A percentile compares a stretch with the other conserved stretches of the same genome.
phyloP scores from a whole-genome alignment of 2,888 invertebrate species.

The Rhopalosiphum nymphaeae region DNA sequence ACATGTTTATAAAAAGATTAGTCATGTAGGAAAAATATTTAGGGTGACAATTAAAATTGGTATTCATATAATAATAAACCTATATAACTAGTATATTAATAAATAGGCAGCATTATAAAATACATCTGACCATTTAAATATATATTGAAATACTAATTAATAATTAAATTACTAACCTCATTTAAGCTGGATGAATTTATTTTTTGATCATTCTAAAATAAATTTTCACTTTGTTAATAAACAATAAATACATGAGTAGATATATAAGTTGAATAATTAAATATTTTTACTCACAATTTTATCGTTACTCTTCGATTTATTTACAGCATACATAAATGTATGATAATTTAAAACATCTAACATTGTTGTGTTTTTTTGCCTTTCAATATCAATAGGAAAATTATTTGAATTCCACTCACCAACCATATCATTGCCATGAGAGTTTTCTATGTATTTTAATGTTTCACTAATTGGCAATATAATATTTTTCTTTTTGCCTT shows the following conservation, averaged over 20 bases:
- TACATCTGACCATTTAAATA: neutral
- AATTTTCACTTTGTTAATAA: neutral
- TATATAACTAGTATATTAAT: neutral
- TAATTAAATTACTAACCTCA: slow-evolving; percentile 7
- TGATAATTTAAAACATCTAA: slow-evolving; percentile 80
- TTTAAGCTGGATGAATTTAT: neutral
- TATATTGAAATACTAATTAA: neutral
- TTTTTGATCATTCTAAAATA: neutral
- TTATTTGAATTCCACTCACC: slow-evolving; percentile 19
- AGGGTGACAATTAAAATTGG: neutral
- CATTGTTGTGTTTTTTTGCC: slow-evolving; percentile 74
- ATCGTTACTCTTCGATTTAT: neutral
- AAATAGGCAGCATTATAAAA: neutral
- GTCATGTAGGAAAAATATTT: neutral
- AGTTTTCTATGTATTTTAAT: slow-evolving; percentile 49
- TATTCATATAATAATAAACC: neutral
- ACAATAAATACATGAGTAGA: neutral
- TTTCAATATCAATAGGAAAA: slow-evolving; percentile 72
- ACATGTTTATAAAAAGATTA: too few species aligned
- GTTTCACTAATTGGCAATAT: slow-evolving; percentile 52
- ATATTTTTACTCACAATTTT: slow-evolving; percentile 14
- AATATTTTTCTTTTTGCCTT: slow-evolving; percentile 50
- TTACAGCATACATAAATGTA: slow-evolving; percentile 28
- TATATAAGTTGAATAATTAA: neutral
- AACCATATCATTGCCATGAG: neutral